Conservation (phyloP, 2,113 vertebrate genomes). For the Saguinus imperator region DNA sequence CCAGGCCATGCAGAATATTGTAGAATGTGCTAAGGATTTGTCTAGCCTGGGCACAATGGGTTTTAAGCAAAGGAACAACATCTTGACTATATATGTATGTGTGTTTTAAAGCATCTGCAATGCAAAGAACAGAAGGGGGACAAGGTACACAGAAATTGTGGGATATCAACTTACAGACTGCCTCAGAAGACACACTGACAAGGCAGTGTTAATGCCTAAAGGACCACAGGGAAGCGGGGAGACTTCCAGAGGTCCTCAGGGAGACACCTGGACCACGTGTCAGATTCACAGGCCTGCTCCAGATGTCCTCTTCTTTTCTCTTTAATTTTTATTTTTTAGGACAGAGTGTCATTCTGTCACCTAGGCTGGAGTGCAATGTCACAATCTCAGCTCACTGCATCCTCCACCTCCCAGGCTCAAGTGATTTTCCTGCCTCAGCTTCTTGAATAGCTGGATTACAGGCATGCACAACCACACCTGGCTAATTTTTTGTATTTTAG, state of each 20-base stretch:
- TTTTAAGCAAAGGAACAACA: conserved; percentile 11
- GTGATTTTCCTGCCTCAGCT: no score
- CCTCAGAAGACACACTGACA: background rate
- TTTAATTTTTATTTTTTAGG: no score
- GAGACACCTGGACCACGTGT: background rate
- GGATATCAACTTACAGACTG: background rate
- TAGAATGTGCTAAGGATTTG: background rate
- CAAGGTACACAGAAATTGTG: background rate
- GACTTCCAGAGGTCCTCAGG: background rate
- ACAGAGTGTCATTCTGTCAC: no score
- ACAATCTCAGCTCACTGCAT: no score
- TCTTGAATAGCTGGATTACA: no score
- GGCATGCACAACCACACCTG: no score
- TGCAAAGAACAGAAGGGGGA: background rate
- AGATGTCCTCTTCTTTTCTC: no score
- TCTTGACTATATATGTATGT: background rate
- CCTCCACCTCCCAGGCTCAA: no score
- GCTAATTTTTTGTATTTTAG: no score
- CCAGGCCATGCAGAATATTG: background rate
- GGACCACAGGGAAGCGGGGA: background rate
- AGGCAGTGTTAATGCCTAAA: background rate
- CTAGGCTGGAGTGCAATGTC: no score
- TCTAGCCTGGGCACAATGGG: background rate
- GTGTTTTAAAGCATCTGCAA: background rate
- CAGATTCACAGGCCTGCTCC: background rate